Evolutionary conservation across 2,113 vertebrate species (phyloP).

Genomic region (Diglossa brunneiventris): DNA sequence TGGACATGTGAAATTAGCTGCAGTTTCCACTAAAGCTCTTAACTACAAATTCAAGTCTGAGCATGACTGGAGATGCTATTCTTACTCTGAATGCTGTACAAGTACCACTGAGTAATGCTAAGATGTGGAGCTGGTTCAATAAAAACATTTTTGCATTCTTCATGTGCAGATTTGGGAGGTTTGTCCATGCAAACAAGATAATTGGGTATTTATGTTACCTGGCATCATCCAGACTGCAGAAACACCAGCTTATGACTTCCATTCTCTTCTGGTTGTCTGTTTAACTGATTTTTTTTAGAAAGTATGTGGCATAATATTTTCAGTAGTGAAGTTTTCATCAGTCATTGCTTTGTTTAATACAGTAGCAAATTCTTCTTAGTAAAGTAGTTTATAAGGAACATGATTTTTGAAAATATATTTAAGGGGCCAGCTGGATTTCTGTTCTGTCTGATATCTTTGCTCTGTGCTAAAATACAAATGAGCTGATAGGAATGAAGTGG

Average conservation of each 20-base stretch:
- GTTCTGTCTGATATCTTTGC: not conserved
- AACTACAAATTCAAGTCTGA: not conserved
- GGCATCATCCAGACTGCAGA: not conserved
- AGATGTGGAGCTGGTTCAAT: not conserved
- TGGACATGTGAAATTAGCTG: not conserved
- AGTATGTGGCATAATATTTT: not conserved
- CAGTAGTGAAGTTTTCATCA: not conserved
- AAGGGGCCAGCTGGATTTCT: not conserved
- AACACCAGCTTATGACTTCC: not conserved
- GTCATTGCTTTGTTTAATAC: not conserved
- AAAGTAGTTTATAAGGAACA: not conserved
- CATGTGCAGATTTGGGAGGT: not conserved
- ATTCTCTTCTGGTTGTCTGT: not conserved
- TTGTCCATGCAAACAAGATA: not conserved
- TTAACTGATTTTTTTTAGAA: not conserved
- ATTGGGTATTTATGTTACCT: not conserved
- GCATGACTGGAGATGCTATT: not conserved
- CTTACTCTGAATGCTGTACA: not conserved
- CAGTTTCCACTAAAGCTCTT: not conserved
- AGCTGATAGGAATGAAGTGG: not conserved
- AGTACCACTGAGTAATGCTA: not conserved
- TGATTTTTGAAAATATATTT: not conserved
- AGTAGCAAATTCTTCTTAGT: not conserved
- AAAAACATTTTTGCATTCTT: not conserved
- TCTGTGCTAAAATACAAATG: not conserved